Percentiles rank a stretch among this genome's conserved stretches.
phyloP scores from a whole-genome alignment of 1,140 invertebrate genomes.

The Physella acuta region DNA sequence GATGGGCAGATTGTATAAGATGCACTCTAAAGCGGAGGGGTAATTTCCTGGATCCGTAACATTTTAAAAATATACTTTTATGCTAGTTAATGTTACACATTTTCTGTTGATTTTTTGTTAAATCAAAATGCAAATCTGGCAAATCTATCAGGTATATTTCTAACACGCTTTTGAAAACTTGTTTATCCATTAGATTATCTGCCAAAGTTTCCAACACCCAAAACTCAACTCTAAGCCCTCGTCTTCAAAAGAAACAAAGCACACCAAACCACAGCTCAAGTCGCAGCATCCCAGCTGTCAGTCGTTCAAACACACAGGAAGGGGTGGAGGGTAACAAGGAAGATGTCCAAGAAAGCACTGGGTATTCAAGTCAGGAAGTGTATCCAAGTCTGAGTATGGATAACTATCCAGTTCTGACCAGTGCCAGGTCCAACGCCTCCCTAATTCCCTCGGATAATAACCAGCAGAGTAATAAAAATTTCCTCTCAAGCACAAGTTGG shows the following conservation, averaged over 20 bases:
- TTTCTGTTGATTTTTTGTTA: too few species aligned
- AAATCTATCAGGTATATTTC: too few species aligned
- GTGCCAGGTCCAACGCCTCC: conserved; percentile 40
- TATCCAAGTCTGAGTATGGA: conserved; percentile 10
- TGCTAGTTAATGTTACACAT: too few species aligned
- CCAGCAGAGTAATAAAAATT: conserved; percentile 43
- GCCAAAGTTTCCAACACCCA: conserved; percentile 13
- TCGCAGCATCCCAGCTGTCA: background rate
- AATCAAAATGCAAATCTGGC: too few species aligned
- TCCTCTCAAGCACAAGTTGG: conserved; percentile 13
- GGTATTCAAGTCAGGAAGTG: background rate
- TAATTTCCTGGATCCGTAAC: too few species aligned
- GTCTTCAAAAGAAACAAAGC: conserved; percentile 15
- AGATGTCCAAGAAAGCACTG: background rate
- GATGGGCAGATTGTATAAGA: too few species aligned
- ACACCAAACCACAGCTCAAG: background rate
- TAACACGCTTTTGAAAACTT: too few species aligned
- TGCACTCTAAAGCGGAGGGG: too few species aligned
- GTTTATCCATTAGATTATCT: too few species aligned
- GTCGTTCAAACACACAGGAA: background rate
- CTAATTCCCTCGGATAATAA: conserved; percentile 46
- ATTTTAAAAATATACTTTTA: too few species aligned
- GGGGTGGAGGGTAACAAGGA: conserved; percentile 12
- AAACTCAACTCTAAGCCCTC: conserved; percentile 10
- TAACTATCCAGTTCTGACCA: conserved; percentile 15